Percentiles rank a stretch among this genome's conserved stretches.
phyloP scores from a whole-genome alignment of 1,140 invertebrate genomes.

The Dinoponera quadriceps region DNA sequence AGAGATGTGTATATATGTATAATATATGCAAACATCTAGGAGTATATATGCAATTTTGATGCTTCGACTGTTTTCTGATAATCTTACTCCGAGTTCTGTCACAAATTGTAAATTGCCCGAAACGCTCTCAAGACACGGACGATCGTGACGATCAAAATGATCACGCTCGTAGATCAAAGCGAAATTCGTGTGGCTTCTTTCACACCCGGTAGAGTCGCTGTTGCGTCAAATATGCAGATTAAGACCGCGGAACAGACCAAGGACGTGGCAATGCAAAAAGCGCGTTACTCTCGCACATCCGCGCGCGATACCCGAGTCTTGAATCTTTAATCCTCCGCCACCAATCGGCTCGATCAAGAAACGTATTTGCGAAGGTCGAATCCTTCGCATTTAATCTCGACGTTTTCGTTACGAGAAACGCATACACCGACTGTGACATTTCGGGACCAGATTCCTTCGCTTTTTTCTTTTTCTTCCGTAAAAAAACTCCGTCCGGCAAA shows the following conservation, averaged over 20 bases:
- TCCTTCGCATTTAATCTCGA: background rate
- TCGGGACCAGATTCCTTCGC: too few relatives aligned
- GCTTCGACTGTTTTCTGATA: too few relatives aligned
- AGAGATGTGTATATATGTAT: too few relatives aligned
- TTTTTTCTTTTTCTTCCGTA: too few relatives aligned
- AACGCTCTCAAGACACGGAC: too few relatives aligned
- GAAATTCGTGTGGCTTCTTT: background rate
- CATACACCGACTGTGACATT: background rate
- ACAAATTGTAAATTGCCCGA: too few relatives aligned
- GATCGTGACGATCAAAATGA: slow-evolving; percentile 16
- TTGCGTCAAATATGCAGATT: slow-evolving; percentile 48
- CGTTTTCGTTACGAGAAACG: background rate
- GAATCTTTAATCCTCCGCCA: slow-evolving; percentile 8
- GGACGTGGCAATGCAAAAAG: slow-evolving; percentile 29
- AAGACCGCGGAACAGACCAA: slow-evolving; percentile 42
- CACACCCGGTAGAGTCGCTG: slow-evolving; percentile 30
- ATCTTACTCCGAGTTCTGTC: too few relatives aligned
- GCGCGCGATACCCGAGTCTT: background rate
- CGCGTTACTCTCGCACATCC: slow-evolving; percentile 1
- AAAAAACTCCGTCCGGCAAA: too few relatives aligned
- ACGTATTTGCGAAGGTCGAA: background rate
- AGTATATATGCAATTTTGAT: too few relatives aligned
- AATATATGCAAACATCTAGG: too few relatives aligned
- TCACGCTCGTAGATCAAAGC: slow-evolving; percentile 1
- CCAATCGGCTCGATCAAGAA: background rate